phyloP scores from a whole-genome alignment of 2,797 vertebrate genomes.

The Miichthys miiuy region DNA sequence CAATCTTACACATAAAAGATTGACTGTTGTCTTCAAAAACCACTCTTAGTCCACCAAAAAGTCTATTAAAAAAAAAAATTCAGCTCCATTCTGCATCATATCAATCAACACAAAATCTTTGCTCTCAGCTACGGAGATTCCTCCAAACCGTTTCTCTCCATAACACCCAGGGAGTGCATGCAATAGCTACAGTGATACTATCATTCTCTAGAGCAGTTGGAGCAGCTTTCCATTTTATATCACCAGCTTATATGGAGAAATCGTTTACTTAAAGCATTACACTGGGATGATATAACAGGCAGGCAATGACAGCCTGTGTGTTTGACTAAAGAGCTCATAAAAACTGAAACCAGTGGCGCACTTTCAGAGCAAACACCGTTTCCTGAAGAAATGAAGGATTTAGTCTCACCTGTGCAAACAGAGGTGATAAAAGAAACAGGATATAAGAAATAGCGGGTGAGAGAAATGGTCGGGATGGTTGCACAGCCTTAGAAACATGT shows the following conservation, averaged over 20 bases:
- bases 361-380: constrained; percentile 42
- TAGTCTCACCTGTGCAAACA: constrained; percentile 55
- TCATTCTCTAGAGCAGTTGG: constrained; percentile 56
- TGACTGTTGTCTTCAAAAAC: constrained; percentile 15
- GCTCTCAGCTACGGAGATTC: constrained; percentile 47
- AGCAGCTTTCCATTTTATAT: constrained; percentile 63
- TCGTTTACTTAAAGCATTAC: constrained; percentile 67
- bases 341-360: constrained; percentile 31
- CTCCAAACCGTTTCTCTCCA: constrained; percentile 35
- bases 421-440: constrained; percentile 15
- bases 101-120: constrained; percentile 46
- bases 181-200: constrained; percentile 55
- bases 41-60: constrained; percentile 4
- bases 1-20: constrained; percentile 5
- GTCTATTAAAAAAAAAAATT: constrained; percentile 28
- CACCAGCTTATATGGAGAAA: constrained; percentile 61
- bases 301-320: constrained; percentile 53
- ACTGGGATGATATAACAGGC: constrained; percentile 58
- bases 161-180: constrained; percentile 42
- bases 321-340: constrained; percentile 65
- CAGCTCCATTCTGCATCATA: constrained; percentile 26
- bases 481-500: constrained; percentile 38
- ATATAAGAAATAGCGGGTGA: constrained; percentile 7
- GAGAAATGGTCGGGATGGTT: constrained; percentile 25
- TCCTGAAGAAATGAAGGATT: constrained; percentile 58